phyloP scores from a whole-genome alignment of 2,888 invertebrate genomes.

The Lottia scabra region DNA sequence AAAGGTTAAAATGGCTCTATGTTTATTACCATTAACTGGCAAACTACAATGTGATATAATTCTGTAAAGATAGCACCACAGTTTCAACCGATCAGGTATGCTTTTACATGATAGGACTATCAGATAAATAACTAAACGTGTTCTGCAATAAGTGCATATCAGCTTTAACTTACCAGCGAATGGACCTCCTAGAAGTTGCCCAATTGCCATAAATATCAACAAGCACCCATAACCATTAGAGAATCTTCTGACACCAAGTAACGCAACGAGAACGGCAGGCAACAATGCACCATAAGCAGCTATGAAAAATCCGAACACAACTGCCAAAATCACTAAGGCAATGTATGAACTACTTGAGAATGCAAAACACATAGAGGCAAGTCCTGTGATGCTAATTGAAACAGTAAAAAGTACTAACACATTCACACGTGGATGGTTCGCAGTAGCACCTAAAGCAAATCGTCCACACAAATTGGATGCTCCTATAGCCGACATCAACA shows the following conservation, averaged over 20 bases:
- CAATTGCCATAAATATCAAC: slow-evolving; percentile 43
- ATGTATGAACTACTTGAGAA: slow-evolving; percentile 25
- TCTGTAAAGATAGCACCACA: too few species aligned
- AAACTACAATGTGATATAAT: too few species aligned
- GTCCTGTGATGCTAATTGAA: slow-evolving; percentile 36
- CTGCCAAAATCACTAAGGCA: slow-evolving; percentile 31
- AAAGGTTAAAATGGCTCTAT: too few species aligned
- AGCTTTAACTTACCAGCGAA: slow-evolving; percentile 38
- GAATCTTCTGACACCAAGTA: slow-evolving; percentile 41
- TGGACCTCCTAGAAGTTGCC: slow-evolving; percentile 44
- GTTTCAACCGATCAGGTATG: too few species aligned
- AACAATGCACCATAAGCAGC: slow-evolving; percentile 43
- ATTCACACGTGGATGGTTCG: slow-evolving; percentile 28
- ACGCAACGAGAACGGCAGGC: slow-evolving; percentile 36
- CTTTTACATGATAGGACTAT: too few species aligned
- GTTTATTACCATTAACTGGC: too few species aligned
- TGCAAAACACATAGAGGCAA: slow-evolving; percentile 35
- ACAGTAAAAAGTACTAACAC: slow-evolving; percentile 33
- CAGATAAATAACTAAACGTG: too few species aligned
- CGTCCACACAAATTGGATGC: slow-evolving; percentile 45
- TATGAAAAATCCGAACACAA: slow-evolving; percentile 43
- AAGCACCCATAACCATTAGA: slow-evolving; percentile 48
- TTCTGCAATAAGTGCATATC: too few species aligned
- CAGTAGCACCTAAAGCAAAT: slow-evolving; percentile 36
- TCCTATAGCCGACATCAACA: slow-evolving; percentile 47